Evolutionary conservation across 2,113 vertebrate species (phyloP), one percentile per base, ranked within the genome.

Genomic region (Meles meles): DNA sequence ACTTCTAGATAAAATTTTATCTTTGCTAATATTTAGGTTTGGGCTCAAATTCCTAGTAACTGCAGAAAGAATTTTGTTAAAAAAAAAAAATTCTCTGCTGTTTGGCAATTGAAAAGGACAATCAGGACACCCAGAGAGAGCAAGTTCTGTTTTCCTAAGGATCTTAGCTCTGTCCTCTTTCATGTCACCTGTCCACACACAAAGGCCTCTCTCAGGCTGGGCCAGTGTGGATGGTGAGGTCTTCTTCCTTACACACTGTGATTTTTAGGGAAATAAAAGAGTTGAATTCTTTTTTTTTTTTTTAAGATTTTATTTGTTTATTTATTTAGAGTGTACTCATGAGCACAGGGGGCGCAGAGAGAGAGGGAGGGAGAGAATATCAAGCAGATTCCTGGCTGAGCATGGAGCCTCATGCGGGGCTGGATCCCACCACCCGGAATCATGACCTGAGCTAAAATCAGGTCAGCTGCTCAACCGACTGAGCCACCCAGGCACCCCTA

Each of bases 21-120:
- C 96, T 98, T 90, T 82, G 47, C 81, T 98, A 76, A 97, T 97
- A 97, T 92, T 69, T 97, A 97, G 95, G 92, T 96, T 67, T 95
- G 34, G 83, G 37, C 44, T 98, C 61, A 80, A 76, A 84, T 94
- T 97, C n/a, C 23, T 23, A 97, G 31, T 83, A 74, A 84, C 11
- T 82, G 31, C 37, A 88, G 47, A 74, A 91, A 93, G 6, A 94
- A 91, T 83, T 86, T 81, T 20, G 23, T 82, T n/a, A 17, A 52
- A 44, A 23, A 63, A 37, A 29, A 55, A 63, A 57, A 15, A 21
- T 27, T 25, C 14, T 61, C 27, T 79, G 37, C 21, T 88, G 11
- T 93, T 69, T 87, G 34, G 61, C 10, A 21, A 42, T 63, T 52
- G 57, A 88, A 65, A 93, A 39, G 27, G 65, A 96, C 31, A 63